phyloP scores from a whole-genome alignment of 2,888 invertebrate genomes.

The Amphipoea oculea region DNA sequence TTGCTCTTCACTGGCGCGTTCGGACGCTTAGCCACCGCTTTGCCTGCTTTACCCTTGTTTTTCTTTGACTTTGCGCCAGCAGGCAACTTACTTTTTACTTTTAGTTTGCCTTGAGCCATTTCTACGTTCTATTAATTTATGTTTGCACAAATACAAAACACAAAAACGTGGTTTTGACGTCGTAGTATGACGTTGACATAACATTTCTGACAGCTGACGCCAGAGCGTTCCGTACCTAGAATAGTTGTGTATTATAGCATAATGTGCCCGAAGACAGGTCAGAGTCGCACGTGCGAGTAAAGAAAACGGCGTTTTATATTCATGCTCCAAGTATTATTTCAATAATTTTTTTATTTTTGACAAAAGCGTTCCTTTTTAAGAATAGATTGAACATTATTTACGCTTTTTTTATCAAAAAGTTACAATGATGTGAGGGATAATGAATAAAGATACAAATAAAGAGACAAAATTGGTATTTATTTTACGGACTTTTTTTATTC shows the following conservation, averaged over 20 bases:
- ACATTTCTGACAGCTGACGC: constrained; percentile 25
- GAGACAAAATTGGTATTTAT: constrained; percentile 72
- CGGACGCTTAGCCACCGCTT: constrained; percentile 90
- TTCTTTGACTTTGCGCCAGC: constrained; percentile 89
- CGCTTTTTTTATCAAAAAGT: neutral
- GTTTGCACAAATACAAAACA: constrained; percentile 19
- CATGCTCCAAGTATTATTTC: neutral
- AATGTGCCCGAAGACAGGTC: neutral
- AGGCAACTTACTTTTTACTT: constrained; percentile 92
- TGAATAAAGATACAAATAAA: constrained; percentile 70
- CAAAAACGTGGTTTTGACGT: constrained; percentile 42
- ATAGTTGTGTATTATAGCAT: constrained; percentile 7
- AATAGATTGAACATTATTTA: neutral
- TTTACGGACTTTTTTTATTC: constrained; percentile 86
- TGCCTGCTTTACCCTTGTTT: constrained; percentile 89
- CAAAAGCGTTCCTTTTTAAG: neutral
- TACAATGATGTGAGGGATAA: constrained; percentile 30
- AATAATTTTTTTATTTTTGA: neutral
- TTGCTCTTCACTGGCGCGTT: constrained; percentile 93
- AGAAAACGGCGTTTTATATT: neutral
- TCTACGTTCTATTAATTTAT: constrained; percentile 29
- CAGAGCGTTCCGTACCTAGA: constrained; percentile 9
- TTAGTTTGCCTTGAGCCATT: constrained; percentile 93
- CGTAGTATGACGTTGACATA: constrained; percentile 7
- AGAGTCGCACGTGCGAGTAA: neutral